Evolutionary conservation across 2,888 invertebrate genomes (phyloP).

Genomic region (Odontocerum albicorne): DNA sequence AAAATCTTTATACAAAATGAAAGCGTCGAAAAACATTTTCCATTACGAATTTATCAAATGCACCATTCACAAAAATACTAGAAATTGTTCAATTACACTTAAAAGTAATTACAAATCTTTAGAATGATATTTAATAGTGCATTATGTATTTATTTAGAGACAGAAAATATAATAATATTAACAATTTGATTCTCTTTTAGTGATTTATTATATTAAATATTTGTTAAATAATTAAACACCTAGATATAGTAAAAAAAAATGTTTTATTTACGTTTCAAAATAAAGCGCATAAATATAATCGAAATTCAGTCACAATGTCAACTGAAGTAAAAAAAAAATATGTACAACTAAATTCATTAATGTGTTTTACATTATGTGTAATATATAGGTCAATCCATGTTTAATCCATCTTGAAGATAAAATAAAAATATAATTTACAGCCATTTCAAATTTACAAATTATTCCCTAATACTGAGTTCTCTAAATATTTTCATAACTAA

Average conservation of each 20-base stretch:
- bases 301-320: conserved; percentile 17
- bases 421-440: conserved; percentile 27
- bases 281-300: conserved; percentile 13
- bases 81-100: too few species aligned
- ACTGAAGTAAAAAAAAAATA: conserved; percentile 16
- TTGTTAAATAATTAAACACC: too few species aligned
- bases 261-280: background rate
- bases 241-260: conserved; percentile 4
- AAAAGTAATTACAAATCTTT: too few species aligned
- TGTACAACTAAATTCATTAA: conserved; percentile 3
- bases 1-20: too few species aligned
- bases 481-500: conserved; percentile 23
- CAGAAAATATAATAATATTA: too few species aligned
- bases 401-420: conserved; percentile 14
- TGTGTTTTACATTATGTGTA: background rate
- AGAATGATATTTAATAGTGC: background rate
- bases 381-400: background rate
- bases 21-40: too few species aligned
- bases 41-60: too few species aligned
- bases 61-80: too few species aligned
- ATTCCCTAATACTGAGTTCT: conserved; percentile 33
- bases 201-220: too few species aligned
- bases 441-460: conserved; percentile 32
- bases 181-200: too few species aligned
- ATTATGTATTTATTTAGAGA: background rate